Conservation (phyloP, 2,113 vertebrate species). For the Acrocephalus arundinaceus region DNA sequence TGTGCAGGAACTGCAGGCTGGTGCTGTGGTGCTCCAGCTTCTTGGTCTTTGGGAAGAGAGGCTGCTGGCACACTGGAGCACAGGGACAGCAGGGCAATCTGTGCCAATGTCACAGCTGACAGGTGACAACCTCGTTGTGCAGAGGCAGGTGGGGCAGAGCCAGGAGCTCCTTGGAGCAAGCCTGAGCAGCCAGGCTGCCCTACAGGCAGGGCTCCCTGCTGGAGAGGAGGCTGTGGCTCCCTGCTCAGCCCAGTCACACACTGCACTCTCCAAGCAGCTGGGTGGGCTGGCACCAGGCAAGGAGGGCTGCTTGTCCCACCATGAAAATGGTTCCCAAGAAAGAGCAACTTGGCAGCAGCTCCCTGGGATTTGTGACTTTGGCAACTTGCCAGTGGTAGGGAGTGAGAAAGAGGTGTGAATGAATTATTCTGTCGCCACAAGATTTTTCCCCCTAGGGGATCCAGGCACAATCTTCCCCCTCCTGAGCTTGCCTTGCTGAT, state of each 20-base stretch:
- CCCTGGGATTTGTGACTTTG: conserved; percentile 4
- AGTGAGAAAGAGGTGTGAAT: neutral
- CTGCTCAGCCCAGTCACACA: neutral
- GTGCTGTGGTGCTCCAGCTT: fast-evolving
- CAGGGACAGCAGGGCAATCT: neutral
- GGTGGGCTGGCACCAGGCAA: neutral
- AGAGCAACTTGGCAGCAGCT: neutral
- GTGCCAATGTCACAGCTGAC: neutral
- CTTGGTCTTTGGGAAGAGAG: neutral
- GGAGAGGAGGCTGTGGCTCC: neutral
- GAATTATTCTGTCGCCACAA: neutral
- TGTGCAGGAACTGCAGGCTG: neutral
- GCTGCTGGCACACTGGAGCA: neutral
- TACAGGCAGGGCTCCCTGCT: neutral
- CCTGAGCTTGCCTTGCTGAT: neutral
- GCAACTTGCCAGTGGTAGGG: neutral
- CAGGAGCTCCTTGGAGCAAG: neutral
- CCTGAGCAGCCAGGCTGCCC: neutral
- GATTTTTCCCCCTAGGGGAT: neutral
- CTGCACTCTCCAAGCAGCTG: neutral
- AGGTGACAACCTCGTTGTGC: neutral
- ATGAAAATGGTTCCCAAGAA: neutral
- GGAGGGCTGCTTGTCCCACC: neutral
- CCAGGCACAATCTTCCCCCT: neutral
- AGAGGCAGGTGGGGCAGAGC: neutral